Evolutionary conservation across 2,113 vertebrate species (phyloP).

Genomic region (Zosterops pallidus): DNA sequence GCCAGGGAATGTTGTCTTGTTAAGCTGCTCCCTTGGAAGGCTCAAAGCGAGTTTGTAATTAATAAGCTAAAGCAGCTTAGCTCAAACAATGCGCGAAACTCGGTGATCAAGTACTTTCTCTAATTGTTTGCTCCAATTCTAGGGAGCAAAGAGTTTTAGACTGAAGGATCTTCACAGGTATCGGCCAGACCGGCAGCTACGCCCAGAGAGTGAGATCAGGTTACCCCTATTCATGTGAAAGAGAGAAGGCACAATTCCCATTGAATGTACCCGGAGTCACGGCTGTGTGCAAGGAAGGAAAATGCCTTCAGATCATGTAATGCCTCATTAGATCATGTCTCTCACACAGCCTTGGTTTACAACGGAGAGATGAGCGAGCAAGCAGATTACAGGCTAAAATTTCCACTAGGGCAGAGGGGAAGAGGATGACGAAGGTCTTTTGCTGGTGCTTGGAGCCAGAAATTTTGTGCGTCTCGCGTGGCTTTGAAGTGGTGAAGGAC

Average conservation of each 20-base stretch:
- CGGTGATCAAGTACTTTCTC: background rate
- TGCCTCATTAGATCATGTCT: background rate
- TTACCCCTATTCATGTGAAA: background rate
- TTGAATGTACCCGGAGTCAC: fast-evolving
- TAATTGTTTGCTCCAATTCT: background rate
- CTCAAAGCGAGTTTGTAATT: conserved; percentile 1
- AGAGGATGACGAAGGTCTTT: background rate
- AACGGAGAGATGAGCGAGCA: background rate
- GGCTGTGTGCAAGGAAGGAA: background rate
- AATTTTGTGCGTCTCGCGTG: background rate
- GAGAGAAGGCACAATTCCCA: background rate
- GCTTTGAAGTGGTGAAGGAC: background rate
- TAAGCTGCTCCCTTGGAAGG: conserved; percentile 13
- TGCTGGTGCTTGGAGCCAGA: background rate
- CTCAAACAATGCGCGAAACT: background rate
- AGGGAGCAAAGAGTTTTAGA: background rate
- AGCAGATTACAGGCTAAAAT: background rate
- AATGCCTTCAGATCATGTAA: background rate
- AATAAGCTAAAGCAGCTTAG: conserved; percentile 47
- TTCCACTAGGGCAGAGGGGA: background rate
- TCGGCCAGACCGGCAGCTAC: fast-evolving
- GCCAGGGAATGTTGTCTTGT: background rate
- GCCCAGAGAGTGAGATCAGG: background rate
- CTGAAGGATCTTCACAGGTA: background rate
- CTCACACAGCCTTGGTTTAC: background rate